Evolutionary conservation across 2,797 vertebrate genomes (phyloP), one percentile per base, ranked within the genome.

Genomic region (Falco cherrug): DNA sequence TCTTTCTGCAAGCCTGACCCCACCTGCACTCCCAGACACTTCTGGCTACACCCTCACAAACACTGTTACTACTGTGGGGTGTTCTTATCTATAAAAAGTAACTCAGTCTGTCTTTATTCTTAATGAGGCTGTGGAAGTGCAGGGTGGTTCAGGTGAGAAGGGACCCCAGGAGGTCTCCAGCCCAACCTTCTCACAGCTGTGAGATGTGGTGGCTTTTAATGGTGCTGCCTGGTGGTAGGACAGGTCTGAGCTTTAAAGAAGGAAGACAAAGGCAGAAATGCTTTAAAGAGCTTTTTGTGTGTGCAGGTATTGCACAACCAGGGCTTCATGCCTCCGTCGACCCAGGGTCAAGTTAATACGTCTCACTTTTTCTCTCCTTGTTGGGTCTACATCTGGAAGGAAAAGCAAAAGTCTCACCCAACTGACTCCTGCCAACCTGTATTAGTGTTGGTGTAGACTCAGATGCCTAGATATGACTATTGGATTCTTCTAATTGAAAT

Each of bases 1-100:
- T 13, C 12, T 57, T 31, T 33, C 75, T 13, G 35, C 82, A 70
- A 63, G 7, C 9, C 25, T 33, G 9, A 35, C 50, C 73, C 33
- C 28, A 1, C 45, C 67, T 0, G 0, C 41, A 7, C n/a, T 69
- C 20, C 41, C 71, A 41, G 22, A 56, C 20, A 19, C 35, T 47
- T 8, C 16, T 0, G 0, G 26, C 57, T 81, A 13, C 73, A 37
- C 22, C 50, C 50, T 47, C 47, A 1, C n/a, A 26, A 47, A 50
- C 3, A 11, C 73, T 11, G 28, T 53, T 56, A 5, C 35, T 0
- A 0, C 59, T 63, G 15, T 0, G 3, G 12, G 20, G 22, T 82
- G 53, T 35, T 76, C 28, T 81, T 33, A 43, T 57, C 91, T 50
- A 2, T 5, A 5, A n/a, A 68, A 67, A 50, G n/a, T 8, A 28